A percentile compares a stretch with the other conserved stretches of the same genome.
Conservation (phyloP, 2,888 invertebrate species). For the Hartigia nigra region DNA sequence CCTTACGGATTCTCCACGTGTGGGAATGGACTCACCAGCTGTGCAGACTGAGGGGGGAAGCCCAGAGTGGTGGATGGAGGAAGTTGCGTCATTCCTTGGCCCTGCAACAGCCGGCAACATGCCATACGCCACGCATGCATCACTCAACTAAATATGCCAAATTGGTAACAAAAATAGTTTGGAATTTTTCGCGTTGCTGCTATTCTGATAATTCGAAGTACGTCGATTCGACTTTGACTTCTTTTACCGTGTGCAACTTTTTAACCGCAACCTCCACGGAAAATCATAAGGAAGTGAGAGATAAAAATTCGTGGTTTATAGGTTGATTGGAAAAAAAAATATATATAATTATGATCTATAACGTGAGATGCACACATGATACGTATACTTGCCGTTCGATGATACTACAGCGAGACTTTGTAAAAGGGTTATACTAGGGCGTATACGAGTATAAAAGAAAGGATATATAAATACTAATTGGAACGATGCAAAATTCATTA, state of each 20-base stretch:
- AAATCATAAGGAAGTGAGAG: not conserved
- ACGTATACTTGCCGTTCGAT: not conserved
- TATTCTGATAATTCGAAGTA: not conserved
- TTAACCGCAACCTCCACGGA: not conserved
- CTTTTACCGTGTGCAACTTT: not conserved
- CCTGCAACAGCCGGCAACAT: constrained; percentile 66
- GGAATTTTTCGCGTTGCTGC: constrained; percentile 1
- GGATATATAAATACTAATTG: not conserved
- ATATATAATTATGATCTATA: not conserved
- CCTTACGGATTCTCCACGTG: not conserved
- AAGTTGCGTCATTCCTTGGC: constrained; percentile 66
- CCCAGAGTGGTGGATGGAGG: constrained; percentile 57
- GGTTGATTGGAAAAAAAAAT: not conserved
- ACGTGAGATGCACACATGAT: not conserved
- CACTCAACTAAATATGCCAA: constrained; percentile 57
- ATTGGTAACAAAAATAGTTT: constrained; percentile 30
- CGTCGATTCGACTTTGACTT: not conserved
- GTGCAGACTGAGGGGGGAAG: constrained; percentile 54
- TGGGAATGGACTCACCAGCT: constrained; percentile 57
- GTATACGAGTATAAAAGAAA: not conserved
- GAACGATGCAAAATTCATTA: not conserved
- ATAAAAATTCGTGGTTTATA: not conserved
- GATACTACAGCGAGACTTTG: not conserved
- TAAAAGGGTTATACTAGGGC: not conserved
- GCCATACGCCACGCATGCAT: constrained; percentile 62